Evolutionary conservation across 2,797 vertebrate species (phyloP).

Genomic region (Anas bernieri): DNA sequence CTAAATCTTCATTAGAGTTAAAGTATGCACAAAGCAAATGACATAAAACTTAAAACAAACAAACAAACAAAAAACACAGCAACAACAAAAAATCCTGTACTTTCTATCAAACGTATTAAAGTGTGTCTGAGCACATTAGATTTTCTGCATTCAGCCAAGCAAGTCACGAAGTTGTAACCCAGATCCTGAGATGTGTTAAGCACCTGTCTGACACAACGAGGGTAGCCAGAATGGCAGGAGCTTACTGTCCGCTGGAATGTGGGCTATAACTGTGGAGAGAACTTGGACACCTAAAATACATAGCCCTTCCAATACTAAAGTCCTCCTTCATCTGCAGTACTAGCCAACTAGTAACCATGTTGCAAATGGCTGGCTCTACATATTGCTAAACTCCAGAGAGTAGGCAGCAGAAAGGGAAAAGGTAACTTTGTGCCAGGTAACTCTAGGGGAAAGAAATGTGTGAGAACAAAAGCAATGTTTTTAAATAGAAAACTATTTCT

Average conservation of each 20-base stretch:
- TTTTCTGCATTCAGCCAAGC: background rate
- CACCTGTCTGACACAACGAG: background rate
- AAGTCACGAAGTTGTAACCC: background rate
- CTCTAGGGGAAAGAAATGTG: background rate
- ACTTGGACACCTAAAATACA: background rate
- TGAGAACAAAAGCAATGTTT: constrained; percentile 60
- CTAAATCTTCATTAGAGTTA: background rate
- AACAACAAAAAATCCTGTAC: background rate
- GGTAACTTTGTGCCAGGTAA: background rate
- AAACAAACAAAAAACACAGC: too few species aligned
- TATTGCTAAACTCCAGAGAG: background rate
- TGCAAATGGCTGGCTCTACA: background rate
- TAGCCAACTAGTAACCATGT: background rate
- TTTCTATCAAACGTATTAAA: background rate
- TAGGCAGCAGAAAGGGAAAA: background rate
- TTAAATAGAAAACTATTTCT: constrained; percentile 13
- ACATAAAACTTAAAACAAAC: background rate
- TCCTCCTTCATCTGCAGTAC: background rate
- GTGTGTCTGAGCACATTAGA: background rate
- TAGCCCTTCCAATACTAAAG: too few species aligned
- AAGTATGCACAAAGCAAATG: background rate
- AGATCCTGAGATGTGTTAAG: background rate
- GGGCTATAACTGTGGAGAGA: background rate
- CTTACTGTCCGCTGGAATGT: background rate
- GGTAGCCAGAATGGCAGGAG: background rate